These are phyloP conservation scores for Campopleginae sp. DNA, from an alignment of 2,888 invertebrate species.

Conservation along the genomic window DNA sequence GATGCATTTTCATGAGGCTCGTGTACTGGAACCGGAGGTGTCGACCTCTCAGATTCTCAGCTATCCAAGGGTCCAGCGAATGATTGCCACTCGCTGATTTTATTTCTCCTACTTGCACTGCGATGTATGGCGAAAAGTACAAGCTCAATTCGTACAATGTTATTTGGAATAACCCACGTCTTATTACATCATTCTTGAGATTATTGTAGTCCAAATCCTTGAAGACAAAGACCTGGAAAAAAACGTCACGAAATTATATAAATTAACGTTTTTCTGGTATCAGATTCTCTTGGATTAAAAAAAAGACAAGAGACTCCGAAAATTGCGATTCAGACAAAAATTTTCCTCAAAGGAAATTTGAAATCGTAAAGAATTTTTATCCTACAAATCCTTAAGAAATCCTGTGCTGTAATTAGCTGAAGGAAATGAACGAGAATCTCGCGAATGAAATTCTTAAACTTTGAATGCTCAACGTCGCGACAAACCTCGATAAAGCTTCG, in stretches of 20 bases:
- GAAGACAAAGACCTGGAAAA: background rate
- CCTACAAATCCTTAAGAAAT: too few species aligned
- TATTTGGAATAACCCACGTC: background rate
- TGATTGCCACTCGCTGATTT: background rate
- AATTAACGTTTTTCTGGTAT: background rate
- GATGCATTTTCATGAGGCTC: background rate
- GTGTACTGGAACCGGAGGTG: background rate
- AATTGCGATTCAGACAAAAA: background rate
- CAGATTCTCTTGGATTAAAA: background rate
- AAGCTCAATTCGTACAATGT: background rate
- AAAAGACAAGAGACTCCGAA: background rate
- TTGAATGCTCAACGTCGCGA: background rate
- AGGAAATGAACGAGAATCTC: background rate
- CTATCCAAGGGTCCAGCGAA: background rate
- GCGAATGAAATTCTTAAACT: background rate
- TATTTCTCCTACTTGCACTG: background rate
- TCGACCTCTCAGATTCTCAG: background rate
- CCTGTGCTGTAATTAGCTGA: background rate
- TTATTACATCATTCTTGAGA: background rate
- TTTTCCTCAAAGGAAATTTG: background rate
- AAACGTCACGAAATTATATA: background rate
- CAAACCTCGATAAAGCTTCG: background rate
- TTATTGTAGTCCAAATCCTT: background rate
- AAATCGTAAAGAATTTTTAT: too few species aligned
- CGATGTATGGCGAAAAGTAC: background rate